Conservation (phyloP, 1,140 invertebrate genomes). For the Maniola jurtina region DNA sequence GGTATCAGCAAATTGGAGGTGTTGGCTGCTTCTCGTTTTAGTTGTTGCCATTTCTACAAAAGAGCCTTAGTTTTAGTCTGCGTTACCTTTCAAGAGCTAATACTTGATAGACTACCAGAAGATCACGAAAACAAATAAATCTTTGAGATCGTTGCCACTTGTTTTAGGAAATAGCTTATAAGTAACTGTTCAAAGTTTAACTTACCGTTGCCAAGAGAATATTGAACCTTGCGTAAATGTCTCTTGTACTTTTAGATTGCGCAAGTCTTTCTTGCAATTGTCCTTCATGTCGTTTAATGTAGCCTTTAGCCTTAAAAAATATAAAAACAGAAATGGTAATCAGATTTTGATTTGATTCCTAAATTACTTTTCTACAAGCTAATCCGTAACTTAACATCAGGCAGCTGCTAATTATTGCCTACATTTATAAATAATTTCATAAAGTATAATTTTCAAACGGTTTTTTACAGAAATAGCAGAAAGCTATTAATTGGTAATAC, state of each 20-base stretch:
- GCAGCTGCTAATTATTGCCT: too few relatives aligned
- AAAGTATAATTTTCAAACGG: too few relatives aligned
- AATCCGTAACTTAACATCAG: too few relatives aligned
- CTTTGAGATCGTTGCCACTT: too few relatives aligned
- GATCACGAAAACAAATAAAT: too few relatives aligned
- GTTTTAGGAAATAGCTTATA: neutral
- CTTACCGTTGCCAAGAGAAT: slow-evolving; percentile 87
- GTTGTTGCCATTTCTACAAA: slow-evolving; percentile 88
- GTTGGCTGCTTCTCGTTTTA: slow-evolving; percentile 91
- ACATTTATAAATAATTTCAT: too few relatives aligned
- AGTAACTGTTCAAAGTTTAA: slow-evolving; percentile 17
- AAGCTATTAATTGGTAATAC: too few relatives aligned
- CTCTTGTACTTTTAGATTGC: slow-evolving; percentile 90
- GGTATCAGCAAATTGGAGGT: slow-evolving; percentile 92
- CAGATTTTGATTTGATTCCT: too few relatives aligned
- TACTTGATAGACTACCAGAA: too few relatives aligned
- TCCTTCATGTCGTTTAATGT: slow-evolving; percentile 93
- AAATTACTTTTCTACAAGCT: too few relatives aligned
- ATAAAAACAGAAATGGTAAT: slow-evolving; percentile 11
- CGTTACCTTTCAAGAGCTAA: too few relatives aligned
- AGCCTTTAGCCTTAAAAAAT: slow-evolving; percentile 85
- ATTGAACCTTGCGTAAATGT: slow-evolving; percentile 90
- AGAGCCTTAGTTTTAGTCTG: neutral
- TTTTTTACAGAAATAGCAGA: too few relatives aligned
- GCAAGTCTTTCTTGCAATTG: slow-evolving; percentile 93